phyloP scores from a whole-genome alignment of 1,140 invertebrate species.

The Fopius arisanus region DNA sequence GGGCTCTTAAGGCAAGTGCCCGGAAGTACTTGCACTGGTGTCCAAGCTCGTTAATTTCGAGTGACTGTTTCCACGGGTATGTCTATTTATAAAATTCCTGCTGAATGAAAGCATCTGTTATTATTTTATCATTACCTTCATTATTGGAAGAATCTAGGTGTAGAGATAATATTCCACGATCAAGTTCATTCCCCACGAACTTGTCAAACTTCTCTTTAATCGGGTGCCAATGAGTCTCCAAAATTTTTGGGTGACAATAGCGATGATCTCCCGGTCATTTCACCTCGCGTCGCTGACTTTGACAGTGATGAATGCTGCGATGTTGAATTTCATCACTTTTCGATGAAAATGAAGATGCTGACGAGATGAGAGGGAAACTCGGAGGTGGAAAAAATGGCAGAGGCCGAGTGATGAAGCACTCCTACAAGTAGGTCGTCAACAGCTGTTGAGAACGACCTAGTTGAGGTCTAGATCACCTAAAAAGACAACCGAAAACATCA shows the following conservation, averaged over 20 bases:
- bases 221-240: too few species aligned
- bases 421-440: neutral
- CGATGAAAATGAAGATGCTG: conserved; percentile 21
- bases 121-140: neutral
- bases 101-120: neutral
- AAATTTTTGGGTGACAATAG: neutral
- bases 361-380: neutral
- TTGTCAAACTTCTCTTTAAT: too few species aligned
- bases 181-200: too few species aligned
- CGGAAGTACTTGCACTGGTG: neutral
- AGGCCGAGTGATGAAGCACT: neutral
- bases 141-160: neutral
- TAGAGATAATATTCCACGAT: too few species aligned
- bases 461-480: neutral
- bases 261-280: neutral
- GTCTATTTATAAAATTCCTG: neutral
- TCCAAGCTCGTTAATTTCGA: conserved; percentile 7
- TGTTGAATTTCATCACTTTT: conserved; percentile 43
- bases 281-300: conserved; percentile 34
- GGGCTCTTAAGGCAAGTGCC: conserved; percentile 5
- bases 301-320: conserved; percentile 51
- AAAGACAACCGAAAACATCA: neutral
- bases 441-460: neutral
- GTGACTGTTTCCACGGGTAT: neutral
- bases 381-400: neutral